Evolutionary conservation across 2,888 invertebrate species (phyloP), one percentile per base, ranked within the genome.

Genomic region (Sarcophaga carnaria): DNA sequence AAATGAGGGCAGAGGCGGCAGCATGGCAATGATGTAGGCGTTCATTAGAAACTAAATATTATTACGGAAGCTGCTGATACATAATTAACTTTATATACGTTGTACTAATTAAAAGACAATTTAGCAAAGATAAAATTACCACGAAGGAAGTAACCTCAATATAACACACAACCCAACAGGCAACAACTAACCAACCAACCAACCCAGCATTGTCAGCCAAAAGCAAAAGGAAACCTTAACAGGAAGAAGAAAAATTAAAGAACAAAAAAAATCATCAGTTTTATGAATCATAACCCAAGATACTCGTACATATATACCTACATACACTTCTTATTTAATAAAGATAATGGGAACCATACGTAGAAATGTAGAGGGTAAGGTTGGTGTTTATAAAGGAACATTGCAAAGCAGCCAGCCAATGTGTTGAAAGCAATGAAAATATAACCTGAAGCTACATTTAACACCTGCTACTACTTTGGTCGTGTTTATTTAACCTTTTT

Each of bases 61-160:
- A 86, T 86, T 85, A 87, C 70, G 87, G 81, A 80, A 87, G 88
- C 88, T 88, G 83, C 88, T 88, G 89, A 85, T 88, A 82, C 84
- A 87, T 89, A 89, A 89, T 89, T 89, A 89, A 89, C 89, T 89
- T 89, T 89, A 85, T 88, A 82, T 89, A 83, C 80, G 79, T 76
- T 87, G 82, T 80, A 88, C 89, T 89, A 89, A 89, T 89, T 89
- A 89, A 88, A 88, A 87, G 77, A 80, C 84, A 85, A 86, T 89
- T 88, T 88, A 88, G 85, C 89, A 88, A 84, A 86, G 85, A 89
- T 89, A 82, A 85, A 85, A 88, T 89, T 88, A 88, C 89, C 78
- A 84, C 12, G 66, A 76, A 83, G 83, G 45, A 66, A 80, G 60
- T 47, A 76, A 76, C 59, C 86, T 77, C 54, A 77, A 83, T 47